These are phyloP conservation scores for Chrysogorgia sp. DNA, from an alignment of 92 coral and sea anemone species.

Conservation along the genomic window DNA sequence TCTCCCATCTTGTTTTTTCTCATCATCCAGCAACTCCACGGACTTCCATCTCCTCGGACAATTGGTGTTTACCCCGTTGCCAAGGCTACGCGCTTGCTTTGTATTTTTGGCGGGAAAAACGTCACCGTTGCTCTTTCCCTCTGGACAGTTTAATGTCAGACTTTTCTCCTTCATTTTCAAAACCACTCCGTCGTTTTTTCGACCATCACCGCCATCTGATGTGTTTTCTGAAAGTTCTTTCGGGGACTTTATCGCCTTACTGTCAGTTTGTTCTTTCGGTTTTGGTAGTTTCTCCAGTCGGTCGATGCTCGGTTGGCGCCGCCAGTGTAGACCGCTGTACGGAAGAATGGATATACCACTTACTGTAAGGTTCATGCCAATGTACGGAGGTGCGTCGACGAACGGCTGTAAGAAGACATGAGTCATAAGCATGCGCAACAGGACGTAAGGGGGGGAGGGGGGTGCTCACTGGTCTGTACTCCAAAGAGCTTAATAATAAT, in stretches of 20 bases:
- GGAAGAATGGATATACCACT: constrained; percentile 82
- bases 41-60: constrained; percentile 9
- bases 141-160: constrained; percentile 27
- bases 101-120: neutral
- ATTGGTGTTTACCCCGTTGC: neutral
- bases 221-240: neutral
- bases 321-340: neutral
- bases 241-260: neutral
- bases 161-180: constrained; percentile 31
- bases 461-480: neutral
- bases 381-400: constrained; percentile 91
- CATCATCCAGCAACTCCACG: neutral
- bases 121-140: neutral
- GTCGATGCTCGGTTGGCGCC: constrained; percentile 22
- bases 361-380: constrained; percentile 81
- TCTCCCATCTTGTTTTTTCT: neutral
- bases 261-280: constrained; percentile 37
- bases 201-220: neutral
- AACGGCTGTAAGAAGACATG: constrained; percentile 63
- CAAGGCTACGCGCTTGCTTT: neutral
- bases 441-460: neutral
- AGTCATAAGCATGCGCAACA: neutral
- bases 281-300: constrained; percentile 34
- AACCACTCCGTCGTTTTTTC: constrained; percentile 4
- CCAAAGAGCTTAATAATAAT: neutral